These are phyloP conservation scores for Lytechinus pictus DNA, from an alignment of 35 echinoderm and acorn worm species.

Conservation along the genomic window DNA sequence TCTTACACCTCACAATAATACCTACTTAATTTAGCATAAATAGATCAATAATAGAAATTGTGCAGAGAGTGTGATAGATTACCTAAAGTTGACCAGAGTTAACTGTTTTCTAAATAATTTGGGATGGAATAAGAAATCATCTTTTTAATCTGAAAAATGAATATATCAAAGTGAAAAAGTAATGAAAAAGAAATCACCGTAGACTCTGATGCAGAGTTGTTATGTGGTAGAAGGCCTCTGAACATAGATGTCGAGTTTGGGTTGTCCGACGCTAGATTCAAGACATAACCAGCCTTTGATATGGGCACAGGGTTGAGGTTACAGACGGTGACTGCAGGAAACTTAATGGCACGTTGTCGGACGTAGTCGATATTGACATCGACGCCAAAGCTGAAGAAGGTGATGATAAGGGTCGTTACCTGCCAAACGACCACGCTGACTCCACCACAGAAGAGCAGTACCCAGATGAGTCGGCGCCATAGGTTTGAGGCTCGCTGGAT, in stretches of 20 bases:
- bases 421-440: slow-evolving; percentile 59
- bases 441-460: slow-evolving; percentile 57
- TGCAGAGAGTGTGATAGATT: no score
- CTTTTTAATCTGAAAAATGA: not conserved
- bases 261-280: not conserved
- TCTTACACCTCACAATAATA: no score
- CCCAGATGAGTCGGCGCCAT: slow-evolving; percentile 66
- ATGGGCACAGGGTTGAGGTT: slow-evolving; percentile 79
- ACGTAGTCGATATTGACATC: slow-evolving; percentile 65
- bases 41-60: no score
- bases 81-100: no score
- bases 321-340: slow-evolving; percentile 86
- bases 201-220: not conserved
- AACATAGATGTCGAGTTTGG: not conserved
- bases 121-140: no score
- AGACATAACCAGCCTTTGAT: not conserved
- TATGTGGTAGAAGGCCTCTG: not conserved
- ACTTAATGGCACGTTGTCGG: slow-evolving; percentile 39
- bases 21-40: no score
- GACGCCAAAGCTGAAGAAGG: slow-evolving; percentile 57
- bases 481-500: slow-evolving; percentile 65
- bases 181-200: not conserved
- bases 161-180: not conserved
- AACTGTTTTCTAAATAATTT: no score
- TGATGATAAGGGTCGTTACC: slow-evolving; percentile 18